phyloP scores from a whole-genome alignment of 2,888 invertebrate genomes.

The Synergus gifuensis region DNA sequence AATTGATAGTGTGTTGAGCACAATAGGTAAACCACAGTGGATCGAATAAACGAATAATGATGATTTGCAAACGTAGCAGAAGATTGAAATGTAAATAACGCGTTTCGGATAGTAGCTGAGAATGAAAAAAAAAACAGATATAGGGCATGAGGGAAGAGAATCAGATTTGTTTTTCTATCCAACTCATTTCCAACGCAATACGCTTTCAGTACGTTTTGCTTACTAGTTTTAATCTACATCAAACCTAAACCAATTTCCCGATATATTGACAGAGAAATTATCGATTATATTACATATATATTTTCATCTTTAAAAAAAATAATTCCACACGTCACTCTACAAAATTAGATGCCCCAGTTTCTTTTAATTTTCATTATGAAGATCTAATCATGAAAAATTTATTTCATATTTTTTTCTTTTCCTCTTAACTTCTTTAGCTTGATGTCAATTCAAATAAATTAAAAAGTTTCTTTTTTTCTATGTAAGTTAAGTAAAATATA shows the following conservation, averaged over 20 bases:
- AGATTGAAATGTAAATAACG: conserved; percentile 37
- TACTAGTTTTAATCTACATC: neutral
- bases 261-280: neutral
- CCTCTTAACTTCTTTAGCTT: no score
- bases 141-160: neutral
- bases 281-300: neutral
- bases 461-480: neutral
- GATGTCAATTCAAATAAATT: neutral
- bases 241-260: neutral
- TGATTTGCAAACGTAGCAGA: conserved; percentile 9
- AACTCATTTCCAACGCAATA: conserved; percentile 4
- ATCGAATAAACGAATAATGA: conserved; percentile 14
- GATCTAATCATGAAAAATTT: no score
- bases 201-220: neutral
- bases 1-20: neutral
- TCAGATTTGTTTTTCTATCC: conserved; percentile 4
- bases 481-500: neutral
- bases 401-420: no score
- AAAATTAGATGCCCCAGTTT: no score
- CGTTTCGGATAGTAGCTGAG: neutral
- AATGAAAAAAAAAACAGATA: neutral
- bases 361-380: no score
- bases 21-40: neutral
- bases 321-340: neutral
- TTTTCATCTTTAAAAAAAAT: neutral